These are phyloP conservation scores for Meloidogyne chitwoodi DNA, from an alignment of 1,140 invertebrate genomes.

Conservation along the genomic window DNA sequence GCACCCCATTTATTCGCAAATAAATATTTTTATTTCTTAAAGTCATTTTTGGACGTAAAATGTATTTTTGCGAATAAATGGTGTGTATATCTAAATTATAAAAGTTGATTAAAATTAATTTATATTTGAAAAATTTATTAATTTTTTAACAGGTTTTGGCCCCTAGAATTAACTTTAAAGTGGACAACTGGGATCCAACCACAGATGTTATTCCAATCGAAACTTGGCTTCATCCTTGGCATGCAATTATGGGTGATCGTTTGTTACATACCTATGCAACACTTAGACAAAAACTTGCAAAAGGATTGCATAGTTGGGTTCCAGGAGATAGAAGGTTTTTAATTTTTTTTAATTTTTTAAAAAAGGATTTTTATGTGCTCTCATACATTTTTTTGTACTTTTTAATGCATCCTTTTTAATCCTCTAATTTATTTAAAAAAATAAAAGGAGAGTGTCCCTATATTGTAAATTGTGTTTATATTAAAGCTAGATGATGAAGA, in stretches of 20 bases:
- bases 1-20: too few species aligned
- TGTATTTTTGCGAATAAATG: too few species aligned
- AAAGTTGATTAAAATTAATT: too few species aligned
- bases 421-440: too few species aligned
- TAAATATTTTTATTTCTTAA: too few species aligned
- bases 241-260: conserved; percentile 70
- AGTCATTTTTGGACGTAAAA: too few species aligned
- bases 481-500: too few species aligned
- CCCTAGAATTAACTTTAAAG: conserved; percentile 42
- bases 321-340: conserved; percentile 47
- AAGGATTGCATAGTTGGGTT: conserved; percentile 78
- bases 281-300: conserved; percentile 82
- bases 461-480: too few species aligned
- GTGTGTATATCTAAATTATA: too few species aligned
- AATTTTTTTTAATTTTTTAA: too few species aligned
- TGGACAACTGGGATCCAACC: conserved; percentile 80
- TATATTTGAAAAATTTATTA: conserved; percentile 10
- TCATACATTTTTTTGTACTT: not conserved
- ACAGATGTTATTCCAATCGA: conserved; percentile 88
- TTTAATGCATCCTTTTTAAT: not conserved
- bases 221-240: conserved; percentile 93
- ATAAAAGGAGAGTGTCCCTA: too few species aligned
- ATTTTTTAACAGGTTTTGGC: conserved; percentile 36
- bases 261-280: conserved; percentile 83
- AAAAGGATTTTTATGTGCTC: not conserved